phyloP scores from a whole-genome alignment of 1,140 invertebrate species.

The Papilio dardanus region DNA sequence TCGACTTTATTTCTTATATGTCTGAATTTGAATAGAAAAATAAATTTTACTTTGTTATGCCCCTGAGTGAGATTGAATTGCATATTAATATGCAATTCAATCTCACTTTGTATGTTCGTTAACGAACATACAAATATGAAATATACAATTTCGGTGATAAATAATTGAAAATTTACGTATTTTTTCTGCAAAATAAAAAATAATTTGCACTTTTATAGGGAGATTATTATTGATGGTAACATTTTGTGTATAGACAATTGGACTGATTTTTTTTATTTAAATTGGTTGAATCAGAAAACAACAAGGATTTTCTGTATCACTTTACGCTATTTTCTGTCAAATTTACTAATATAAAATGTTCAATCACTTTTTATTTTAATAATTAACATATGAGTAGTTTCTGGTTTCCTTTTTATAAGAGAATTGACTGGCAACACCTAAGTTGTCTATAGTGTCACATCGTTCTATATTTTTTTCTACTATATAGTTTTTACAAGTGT shows the following conservation, averaged over 20 bases:
- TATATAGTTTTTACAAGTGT: constrained; percentile 67
- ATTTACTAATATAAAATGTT: neutral
- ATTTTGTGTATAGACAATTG: constrained; percentile 48
- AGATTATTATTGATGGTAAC: constrained; percentile 31
- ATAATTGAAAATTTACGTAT: too few species aligned
- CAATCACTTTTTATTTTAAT: neutral
- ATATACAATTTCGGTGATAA: too few species aligned
- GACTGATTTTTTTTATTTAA: neutral
- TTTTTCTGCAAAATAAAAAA: neutral
- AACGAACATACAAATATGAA: too few species aligned
- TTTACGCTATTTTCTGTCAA: neutral
- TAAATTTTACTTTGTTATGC: too few species aligned
- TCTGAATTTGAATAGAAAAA: too few species aligned
- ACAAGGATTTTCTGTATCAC: neutral
- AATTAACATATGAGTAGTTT: neutral
- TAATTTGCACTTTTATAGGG: neutral
- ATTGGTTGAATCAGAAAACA: neutral
- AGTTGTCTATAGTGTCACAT: constrained; percentile 37
- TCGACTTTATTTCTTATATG: too few species aligned
- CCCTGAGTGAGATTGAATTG: too few species aligned
- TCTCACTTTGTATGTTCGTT: too few species aligned
- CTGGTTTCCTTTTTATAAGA: neutral
- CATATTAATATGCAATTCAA: too few species aligned
- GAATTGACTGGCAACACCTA: neutral
- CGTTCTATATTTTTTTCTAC: constrained; percentile 44